Percentiles rank a stretch among this genome's conserved stretches.
These are phyloP conservation scores for Chelonia mydas DNA, from an alignment of 2,797 vertebrate species.

Conservation along the genomic window DNA sequence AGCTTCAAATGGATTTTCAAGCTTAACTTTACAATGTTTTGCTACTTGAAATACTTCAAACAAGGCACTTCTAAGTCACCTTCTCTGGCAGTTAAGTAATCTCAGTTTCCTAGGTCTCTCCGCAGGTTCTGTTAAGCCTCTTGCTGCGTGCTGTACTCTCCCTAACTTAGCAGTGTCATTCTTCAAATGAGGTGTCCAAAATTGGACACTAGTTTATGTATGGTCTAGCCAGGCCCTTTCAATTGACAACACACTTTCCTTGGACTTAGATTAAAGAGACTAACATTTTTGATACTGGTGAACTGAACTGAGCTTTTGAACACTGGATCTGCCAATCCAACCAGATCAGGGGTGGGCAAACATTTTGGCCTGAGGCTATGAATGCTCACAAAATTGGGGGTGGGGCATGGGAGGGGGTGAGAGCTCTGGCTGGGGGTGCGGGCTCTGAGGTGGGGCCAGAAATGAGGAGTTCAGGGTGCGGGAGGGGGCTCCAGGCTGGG, in stretches of 20 bases:
- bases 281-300: neutral
- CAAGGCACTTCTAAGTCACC: neutral
- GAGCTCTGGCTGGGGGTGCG: no score
- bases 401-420: no score
- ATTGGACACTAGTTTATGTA: neutral
- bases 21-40: neutral
- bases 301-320: accelerated
- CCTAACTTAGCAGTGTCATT: accelerated
- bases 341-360: neutral
- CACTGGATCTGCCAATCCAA: accelerated
- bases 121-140: neutral
- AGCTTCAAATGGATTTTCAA: neutral
- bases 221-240: neutral
- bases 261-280: neutral
- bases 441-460: no score
- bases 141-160: accelerated
- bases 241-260: neutral
- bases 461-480: no score
- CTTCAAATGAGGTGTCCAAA: neutral
- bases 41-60: neutral
- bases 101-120: accelerated
- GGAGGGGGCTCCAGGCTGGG: no score
- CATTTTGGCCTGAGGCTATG: no score
- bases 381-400: no score
- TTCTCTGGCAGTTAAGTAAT: neutral